Evolutionary conservation across 2,888 invertebrate genomes (phyloP), one percentile per base, ranked within the genome.

Genomic region (Tethea ocularis): DNA sequence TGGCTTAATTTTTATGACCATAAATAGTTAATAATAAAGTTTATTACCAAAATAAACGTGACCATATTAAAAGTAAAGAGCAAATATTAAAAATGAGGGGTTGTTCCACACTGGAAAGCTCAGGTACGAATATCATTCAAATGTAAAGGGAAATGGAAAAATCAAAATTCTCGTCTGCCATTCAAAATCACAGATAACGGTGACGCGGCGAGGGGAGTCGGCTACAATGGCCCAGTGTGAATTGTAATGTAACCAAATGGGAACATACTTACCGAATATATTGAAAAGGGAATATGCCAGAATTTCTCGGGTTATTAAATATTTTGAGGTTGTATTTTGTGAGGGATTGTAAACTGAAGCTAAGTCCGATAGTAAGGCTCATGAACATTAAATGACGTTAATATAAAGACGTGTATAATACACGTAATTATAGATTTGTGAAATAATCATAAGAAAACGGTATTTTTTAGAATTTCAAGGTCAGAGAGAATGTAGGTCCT

Each of bases 71-170:
- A 33, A 33, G 13, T 74, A 71, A 75, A 78, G 74, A 78, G 77
- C 58, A 63, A 80, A 85, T 88, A 88, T 89, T 87, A 84, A 87
- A 87, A 78, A 75, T 7, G 71, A 74, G 80, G 85, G 84, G 75
- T 69, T 70, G 70, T 41, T 57, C 61, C 74, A 88, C 87, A 89
- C 88, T 84, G 64, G 82, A 57, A 33, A 57, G 66, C 55, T 68
- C 68, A 76, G 75, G 71, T 81, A 84, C 75, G 65, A 71, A 74
- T 76, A 78, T 80, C 81, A 83, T 86, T 84, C 79, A 82, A 78
- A 73, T 71, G 83, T 83, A 81, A 78, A 80, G 81, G 89, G 89
- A 89, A 89, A 91, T 87, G 85, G 84, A 85, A 89, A 87, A 88
- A 89, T 89, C 87, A 83, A 83, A 88, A 88, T 82, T 82, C 78